These are phyloP conservation scores for Asarcornis scutulata DNA, from an alignment of 2,113 vertebrate genomes.

Conservation along the genomic window DNA sequence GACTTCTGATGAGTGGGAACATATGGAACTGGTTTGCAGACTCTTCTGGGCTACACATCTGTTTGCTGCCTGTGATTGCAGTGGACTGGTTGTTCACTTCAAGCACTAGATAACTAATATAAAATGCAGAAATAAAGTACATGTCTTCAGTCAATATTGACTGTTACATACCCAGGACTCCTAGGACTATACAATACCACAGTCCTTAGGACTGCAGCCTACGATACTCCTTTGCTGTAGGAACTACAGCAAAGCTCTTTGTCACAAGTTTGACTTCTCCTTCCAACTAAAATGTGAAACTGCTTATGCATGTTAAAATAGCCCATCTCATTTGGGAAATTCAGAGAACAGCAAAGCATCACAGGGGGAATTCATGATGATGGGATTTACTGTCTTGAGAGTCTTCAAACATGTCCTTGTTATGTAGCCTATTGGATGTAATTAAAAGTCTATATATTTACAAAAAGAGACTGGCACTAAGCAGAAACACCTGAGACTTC, in stretches of 20 bases:
- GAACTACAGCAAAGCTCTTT: not conserved
- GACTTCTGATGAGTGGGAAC: constrained; percentile 11
- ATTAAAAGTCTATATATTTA: constrained; percentile 47
- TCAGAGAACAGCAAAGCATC: not conserved
- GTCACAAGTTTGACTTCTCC: not conserved
- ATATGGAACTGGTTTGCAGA: constrained; percentile 58
- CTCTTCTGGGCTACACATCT: constrained; percentile 31
- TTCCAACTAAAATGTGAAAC: constrained; percentile 54
- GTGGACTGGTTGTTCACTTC: constrained; percentile 5
- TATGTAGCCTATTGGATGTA: not conserved
- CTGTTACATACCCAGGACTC: not conserved
- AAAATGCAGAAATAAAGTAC: constrained; percentile 7
- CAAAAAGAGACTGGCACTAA: not conserved
- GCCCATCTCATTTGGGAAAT: not conserved
- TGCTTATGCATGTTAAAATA: constrained; percentile 27
- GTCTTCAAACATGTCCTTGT: constrained; percentile 46
- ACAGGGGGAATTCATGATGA: constrained; percentile 48
- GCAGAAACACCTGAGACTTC: not conserved
- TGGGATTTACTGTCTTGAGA: constrained; percentile 56
- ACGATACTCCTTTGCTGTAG: not conserved
- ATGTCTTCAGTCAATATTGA: constrained; percentile 22
- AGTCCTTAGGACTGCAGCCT: not conserved
- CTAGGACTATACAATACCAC: not conserved
- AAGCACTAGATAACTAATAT: constrained; percentile 1
- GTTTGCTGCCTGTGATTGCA: constrained; percentile 17